phyloP scores from a whole-genome alignment of 2,888 invertebrate genomes.

The Idaea aversata region DNA sequence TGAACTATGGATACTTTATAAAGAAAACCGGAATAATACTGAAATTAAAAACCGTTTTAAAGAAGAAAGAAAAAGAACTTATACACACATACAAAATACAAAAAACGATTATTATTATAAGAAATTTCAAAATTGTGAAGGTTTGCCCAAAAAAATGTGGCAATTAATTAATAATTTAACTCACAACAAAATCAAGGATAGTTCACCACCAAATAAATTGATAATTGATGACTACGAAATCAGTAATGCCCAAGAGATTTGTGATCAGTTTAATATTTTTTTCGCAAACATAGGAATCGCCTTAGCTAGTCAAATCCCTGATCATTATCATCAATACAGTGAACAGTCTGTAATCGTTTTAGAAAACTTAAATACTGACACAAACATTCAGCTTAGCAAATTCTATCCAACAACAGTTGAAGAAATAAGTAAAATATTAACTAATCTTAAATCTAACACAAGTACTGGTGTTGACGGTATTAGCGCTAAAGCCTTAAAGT shows the following conservation, averaged over 20 bases:
- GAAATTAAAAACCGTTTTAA: background rate
- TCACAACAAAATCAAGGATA: conserved; percentile 10
- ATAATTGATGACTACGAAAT: background rate
- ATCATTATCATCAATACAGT: background rate
- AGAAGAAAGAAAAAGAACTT: background rate
- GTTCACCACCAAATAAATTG: conserved; percentile 5
- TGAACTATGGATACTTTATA: background rate
- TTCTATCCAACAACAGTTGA: background rate
- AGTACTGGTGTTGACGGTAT: conserved; percentile 8
- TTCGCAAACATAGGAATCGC: conserved; percentile 18
- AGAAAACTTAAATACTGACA: background rate
- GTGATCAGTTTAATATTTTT: conserved; percentile 20
- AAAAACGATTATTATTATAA: background rate
- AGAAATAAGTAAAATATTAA: background rate
- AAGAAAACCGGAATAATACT: background rate
- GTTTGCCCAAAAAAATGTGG: conserved; percentile 4
- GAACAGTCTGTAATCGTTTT: background rate
- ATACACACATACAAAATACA: conserved; percentile 8
- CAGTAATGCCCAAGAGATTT: background rate
- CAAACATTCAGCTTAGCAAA: background rate
- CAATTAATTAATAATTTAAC: conserved; percentile 14
- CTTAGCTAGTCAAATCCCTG: conserved; percentile 21
- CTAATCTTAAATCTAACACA: background rate
- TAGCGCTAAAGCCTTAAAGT: conserved; percentile 7
- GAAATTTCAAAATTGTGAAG: background rate